phyloP scores from a whole-genome alignment of 2,888 invertebrate species.

The Clusia tigrina region DNA sequence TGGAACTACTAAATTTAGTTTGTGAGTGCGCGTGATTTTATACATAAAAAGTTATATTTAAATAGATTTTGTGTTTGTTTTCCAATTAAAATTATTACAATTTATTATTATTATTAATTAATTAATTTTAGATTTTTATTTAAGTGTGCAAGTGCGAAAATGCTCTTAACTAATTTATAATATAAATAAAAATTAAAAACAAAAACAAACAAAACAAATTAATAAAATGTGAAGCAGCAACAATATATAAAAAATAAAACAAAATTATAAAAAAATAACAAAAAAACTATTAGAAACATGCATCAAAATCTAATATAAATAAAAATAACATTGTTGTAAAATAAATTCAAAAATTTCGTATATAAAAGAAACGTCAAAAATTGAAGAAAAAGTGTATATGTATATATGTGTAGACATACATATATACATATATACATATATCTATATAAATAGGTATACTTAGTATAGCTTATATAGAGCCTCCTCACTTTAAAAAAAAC shows the following conservation, averaged over 20 bases:
- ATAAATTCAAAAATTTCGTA: constrained; percentile 41
- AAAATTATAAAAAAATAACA: background rate
- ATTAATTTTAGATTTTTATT: constrained; percentile 3
- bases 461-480: background rate
- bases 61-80: constrained; percentile 1
- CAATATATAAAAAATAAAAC: background rate
- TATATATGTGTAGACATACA: constrained; percentile 30
- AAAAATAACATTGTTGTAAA: constrained; percentile 23
- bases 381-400: constrained; percentile 15
- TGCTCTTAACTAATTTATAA: constrained; percentile 15
- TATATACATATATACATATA: constrained; percentile 18
- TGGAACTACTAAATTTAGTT: constrained; percentile 2
- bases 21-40: background rate
- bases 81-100: constrained; percentile 1
- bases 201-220: background rate
- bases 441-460: too few relatives aligned
- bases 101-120: background rate
- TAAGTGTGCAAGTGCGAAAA: constrained; percentile 10
- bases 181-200: background rate
- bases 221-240: background rate
- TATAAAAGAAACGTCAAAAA: constrained; percentile 31
- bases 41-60: constrained; percentile 7
- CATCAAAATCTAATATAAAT: constrained; percentile 13
- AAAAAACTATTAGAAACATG: background rate
- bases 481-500: background rate